Percentiles rank a stretch among this genome's conserved stretches.
Evolutionary conservation across 1,140 invertebrate species (phyloP).

Genomic region (Drosophila pectinifera): DNA sequence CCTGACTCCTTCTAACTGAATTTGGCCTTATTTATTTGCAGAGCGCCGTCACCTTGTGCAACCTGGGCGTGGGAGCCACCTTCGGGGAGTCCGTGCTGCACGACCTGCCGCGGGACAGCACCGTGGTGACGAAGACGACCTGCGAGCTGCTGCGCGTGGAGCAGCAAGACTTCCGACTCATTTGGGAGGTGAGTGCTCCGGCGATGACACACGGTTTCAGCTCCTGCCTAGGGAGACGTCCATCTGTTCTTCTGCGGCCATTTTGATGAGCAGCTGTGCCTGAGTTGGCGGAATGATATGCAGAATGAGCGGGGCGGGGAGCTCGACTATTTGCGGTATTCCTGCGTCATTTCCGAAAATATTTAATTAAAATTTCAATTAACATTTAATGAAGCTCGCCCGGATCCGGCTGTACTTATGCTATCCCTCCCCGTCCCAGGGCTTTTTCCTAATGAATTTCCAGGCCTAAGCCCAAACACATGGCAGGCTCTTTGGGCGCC

Average conservation of each 20-base stretch:
- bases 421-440: constrained; percentile 1
- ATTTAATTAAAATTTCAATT: constrained; percentile 82
- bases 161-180: constrained; percentile 90
- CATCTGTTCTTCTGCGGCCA: background rate
- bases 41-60: constrained; percentile 89
- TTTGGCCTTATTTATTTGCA: constrained; percentile 83
- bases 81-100: constrained; percentile 92
- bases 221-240: constrained; percentile 5
- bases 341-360: constrained; percentile 71
- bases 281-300: constrained; percentile 36
- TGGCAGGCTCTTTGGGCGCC: constrained; percentile 32
- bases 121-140: constrained; percentile 90
- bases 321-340: constrained; percentile 58
- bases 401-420: constrained; percentile 1
- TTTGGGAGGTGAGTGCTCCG: constrained; percentile 89
- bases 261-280: constrained; percentile 21
- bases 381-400: constrained; percentile 68
- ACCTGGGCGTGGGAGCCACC: constrained; percentile 90
- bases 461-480: constrained; percentile 40
- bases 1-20: constrained; percentile 2
- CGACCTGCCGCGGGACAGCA: constrained; percentile 90
- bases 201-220: constrained; percentile 4
- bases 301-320: background rate
- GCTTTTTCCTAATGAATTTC: constrained; percentile 51
- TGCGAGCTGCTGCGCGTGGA: constrained; percentile 91